Percentiles rank a stretch among this genome's conserved stretches.
Evolutionary conservation across 2,797 vertebrate species (phyloP).

Genomic region (Austrolebias charrua): DNA sequence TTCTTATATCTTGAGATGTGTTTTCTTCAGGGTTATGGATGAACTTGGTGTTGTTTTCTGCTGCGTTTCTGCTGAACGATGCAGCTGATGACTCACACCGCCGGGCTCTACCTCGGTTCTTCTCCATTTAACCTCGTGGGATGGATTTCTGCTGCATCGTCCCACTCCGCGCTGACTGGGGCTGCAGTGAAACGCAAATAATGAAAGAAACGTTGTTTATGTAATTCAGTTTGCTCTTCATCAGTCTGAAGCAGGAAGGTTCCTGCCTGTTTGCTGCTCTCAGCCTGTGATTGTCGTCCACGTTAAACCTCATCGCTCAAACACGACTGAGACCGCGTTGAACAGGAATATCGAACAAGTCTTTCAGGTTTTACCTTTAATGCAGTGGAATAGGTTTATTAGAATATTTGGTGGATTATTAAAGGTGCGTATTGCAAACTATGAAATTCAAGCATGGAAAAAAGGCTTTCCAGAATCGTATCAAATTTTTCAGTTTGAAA

Average conservation of each 20-base stretch:
- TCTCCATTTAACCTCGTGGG: conserved; percentile 23
- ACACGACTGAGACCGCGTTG: too few relatives aligned
- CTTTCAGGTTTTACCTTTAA: too few relatives aligned
- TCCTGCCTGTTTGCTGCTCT: background rate
- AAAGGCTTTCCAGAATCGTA: too few relatives aligned
- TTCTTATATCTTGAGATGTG: too few relatives aligned
- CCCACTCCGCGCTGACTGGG: conserved; percentile 13
- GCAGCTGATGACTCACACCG: conserved; percentile 59
- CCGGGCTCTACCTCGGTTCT: background rate
- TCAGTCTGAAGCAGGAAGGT: conserved; percentile 17
- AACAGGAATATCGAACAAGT: background rate
- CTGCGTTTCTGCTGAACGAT: conserved; percentile 34
- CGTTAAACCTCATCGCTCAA: background rate
- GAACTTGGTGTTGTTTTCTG: conserved; percentile 1
- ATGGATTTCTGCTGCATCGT: conserved; percentile 35
- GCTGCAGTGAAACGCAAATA: conserved; percentile 15
- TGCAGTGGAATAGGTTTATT: too few relatives aligned
- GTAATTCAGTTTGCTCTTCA: conserved; percentile 27
- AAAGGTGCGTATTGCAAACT: too few relatives aligned
- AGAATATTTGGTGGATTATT: too few relatives aligned
- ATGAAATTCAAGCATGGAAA: too few relatives aligned
- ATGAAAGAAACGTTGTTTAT: conserved; percentile 40
- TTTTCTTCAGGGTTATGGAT: too few relatives aligned
- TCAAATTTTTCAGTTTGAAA: too few relatives aligned
- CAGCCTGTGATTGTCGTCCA: conserved; percentile 11